Evolutionary conservation across 2,888 invertebrate species (phyloP), one percentile per base, ranked within the genome.

Genomic region (Hirtodrosophila trivittata): DNA sequence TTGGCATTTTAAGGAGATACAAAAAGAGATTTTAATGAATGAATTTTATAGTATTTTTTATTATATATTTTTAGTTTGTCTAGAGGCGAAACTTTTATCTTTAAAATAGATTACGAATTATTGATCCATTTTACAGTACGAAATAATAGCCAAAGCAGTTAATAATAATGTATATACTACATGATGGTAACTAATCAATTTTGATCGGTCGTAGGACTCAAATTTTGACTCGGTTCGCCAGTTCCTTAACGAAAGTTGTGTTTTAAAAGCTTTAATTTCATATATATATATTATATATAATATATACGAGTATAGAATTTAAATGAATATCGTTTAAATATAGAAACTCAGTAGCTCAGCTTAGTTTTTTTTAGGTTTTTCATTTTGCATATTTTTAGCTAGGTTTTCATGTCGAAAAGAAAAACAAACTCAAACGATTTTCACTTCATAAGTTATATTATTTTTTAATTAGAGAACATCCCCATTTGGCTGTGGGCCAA

Each of bases 141-240:
- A 33, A 14, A 50, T 50, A 41, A 51, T 63, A 63, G 68, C 43
- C 75, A 60, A 28, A 56, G n/a, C n/a, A n/a, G n/a, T n/a, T n/a
- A 21, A 12, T 51, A 56, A n/a, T n/a, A 28, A 12, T 64, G 49
- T 60, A 62, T 42, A 41, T 45, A 59, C 10, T 37, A 58, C 25
- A 45, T 46, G 25, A 25, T n/a, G n/a, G n/a, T n/a, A n/a, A n/a
- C n/a, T n/a, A n/a, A n/a, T n/a, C n/a, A n/a, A 21, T 21, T 3
- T 21, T 3, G 18, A 21, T 21, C 18, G 5, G 18, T 21, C 2
- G 18, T 21, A 21, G 18, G 37, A 42, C 26, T 43, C 26, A 35
- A 56, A 9, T 57, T 57, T 52, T 14, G 49, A 52, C 5, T 68
- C 65, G 85, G 77, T 71, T 84, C 49, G 62, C 60, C 71, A 76